Evolutionary conservation across 37 sponge, comb jelly and placozoan genomes (phyloP).

Genomic region (Aphrocallistes beatrix): DNA sequence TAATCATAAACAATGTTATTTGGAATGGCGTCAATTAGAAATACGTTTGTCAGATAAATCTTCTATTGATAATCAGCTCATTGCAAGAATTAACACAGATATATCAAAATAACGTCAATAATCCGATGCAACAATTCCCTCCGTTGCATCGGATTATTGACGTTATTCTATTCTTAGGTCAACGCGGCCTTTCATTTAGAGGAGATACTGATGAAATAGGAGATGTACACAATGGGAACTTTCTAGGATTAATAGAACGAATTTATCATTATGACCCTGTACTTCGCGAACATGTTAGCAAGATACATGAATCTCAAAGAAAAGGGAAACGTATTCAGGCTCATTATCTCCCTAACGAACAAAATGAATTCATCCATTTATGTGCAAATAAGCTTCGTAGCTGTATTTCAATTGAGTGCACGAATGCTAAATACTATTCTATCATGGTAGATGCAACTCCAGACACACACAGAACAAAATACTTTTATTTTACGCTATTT

Average conservation of each 20-base stretch:
- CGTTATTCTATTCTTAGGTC: slow-evolving; percentile 8
- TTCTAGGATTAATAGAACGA: neutral
- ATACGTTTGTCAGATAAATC: neutral
- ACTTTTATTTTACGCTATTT: slow-evolving; percentile 19
- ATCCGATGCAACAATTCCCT: too few species aligned
- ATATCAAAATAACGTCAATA: neutral
- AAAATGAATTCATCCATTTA: slow-evolving; percentile 11
- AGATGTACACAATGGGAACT: slow-evolving; percentile 6
- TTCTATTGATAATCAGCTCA: neutral
- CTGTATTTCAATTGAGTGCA: neutral
- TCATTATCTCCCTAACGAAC: neutral
- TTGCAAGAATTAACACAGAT: neutral
- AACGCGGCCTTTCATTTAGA: neutral
- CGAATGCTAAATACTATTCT: slow-evolving; percentile 22
- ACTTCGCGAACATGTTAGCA: neutral
- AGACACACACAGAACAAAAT: slow-evolving; percentile 24
- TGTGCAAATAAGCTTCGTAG: neutral
- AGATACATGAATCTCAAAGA: neutral
- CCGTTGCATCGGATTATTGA: neutral
- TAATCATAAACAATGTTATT: slow-evolving; percentile 2
- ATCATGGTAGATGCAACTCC: slow-evolving; percentile 27
- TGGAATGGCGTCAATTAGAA: slow-evolving; percentile 17
- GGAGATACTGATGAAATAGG: neutral
- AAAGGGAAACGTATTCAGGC: neutral
- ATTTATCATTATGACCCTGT: slow-evolving; percentile 11